These are phyloP conservation scores for Agrotis exclamationis DNA, from an alignment of 2,888 invertebrate genomes.

Conservation along the genomic window DNA sequence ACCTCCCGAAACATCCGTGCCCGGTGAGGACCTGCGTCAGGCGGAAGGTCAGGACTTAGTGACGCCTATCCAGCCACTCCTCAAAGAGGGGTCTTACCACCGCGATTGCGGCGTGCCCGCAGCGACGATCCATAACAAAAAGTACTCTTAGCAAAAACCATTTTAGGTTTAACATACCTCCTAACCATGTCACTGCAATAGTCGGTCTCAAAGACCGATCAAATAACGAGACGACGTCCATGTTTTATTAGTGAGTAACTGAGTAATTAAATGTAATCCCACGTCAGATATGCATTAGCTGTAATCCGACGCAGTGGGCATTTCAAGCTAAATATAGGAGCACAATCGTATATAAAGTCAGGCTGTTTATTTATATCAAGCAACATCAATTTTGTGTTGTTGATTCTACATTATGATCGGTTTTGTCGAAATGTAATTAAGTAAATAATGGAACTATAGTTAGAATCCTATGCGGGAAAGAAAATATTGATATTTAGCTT, in stretches of 20 bases:
- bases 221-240: conserved; percentile 34
- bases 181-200: conserved; percentile 13
- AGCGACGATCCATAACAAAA: too few species aligned
- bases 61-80: too few species aligned
- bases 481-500: not conserved
- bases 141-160: too few species aligned
- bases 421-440: conserved; percentile 1
- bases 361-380: conserved; percentile 20
- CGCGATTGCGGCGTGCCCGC: too few species aligned
- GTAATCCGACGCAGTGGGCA: conserved; percentile 58
- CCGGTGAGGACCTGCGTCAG: too few species aligned
- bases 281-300: conserved; percentile 64
- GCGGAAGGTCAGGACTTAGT: too few species aligned
- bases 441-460: not conserved
- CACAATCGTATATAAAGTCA: conserved; percentile 9
- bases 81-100: too few species aligned
- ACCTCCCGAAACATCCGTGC: too few species aligned
- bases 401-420: conserved; percentile 4
- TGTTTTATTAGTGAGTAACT: conserved; percentile 55
- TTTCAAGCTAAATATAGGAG: conserved; percentile 48
- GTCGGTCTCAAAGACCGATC: conserved; percentile 35
- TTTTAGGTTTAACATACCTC: conserved; percentile 5
- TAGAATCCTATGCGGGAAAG: not conserved
- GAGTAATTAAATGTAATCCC: conserved; percentile 53
- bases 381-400: not conserved